Evolutionary conservation across 92 coral and sea anemone genomes (phyloP).

Genomic region (Scolanthus callimorphus): DNA sequence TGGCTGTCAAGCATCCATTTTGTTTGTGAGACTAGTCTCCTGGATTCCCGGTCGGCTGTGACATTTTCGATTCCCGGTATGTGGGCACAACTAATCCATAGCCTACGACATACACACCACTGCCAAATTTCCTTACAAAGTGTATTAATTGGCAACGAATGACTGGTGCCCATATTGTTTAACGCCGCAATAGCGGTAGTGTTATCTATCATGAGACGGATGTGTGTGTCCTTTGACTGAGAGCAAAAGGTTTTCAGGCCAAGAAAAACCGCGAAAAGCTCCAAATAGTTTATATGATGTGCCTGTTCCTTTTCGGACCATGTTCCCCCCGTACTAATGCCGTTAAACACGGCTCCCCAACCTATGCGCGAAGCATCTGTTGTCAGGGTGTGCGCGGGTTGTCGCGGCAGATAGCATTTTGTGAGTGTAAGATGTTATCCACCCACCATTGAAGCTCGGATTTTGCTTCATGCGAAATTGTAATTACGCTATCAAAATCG

Average conservation of each 20-base stretch:
- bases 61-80: slow-evolving; percentile 34
- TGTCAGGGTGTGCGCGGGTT: slow-evolving; percentile 5
- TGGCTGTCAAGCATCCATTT: slow-evolving; percentile 50
- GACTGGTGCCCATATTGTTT: slow-evolving; percentile 62
- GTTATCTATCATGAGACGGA: slow-evolving; percentile 26
- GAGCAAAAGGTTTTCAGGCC: not conserved
- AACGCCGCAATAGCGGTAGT: slow-evolving; percentile 31
- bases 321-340: slow-evolving; percentile 15
- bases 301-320: slow-evolving; percentile 14
- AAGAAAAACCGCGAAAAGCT: slow-evolving; percentile 15
- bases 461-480: not conserved
- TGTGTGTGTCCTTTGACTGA: not conserved
- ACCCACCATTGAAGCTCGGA: slow-evolving; percentile 25
- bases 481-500: slow-evolving; percentile 10
- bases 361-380: slow-evolving; percentile 19
- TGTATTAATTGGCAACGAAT: slow-evolving; percentile 19
- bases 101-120: slow-evolving; percentile 32
- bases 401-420: slow-evolving; percentile 8
- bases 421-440: slow-evolving; percentile 4
- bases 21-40: slow-evolving; percentile 1
- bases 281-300: no score
- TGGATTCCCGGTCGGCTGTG: slow-evolving; percentile 36
- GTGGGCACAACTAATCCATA: slow-evolving; percentile 37
- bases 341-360: slow-evolving; percentile 14
- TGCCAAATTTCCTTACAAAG: slow-evolving; percentile 39